Evolutionary conservation across 2,797 vertebrate species (phyloP).

Genomic region (Vipera ursinii): DNA sequence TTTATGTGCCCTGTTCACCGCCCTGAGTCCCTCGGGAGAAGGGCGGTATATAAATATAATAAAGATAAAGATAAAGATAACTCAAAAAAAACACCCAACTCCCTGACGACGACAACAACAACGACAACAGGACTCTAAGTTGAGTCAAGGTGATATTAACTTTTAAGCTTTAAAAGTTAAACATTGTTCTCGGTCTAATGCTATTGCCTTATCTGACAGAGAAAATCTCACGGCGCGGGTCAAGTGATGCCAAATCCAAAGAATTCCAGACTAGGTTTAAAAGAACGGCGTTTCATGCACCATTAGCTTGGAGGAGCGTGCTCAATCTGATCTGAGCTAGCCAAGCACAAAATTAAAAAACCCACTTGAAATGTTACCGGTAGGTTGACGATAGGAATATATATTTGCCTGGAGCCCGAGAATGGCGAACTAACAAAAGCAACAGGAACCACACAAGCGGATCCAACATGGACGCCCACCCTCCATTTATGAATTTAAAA

Average conservation of each 20-base stretch:
- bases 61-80: too few relatives aligned
- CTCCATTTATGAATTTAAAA: neutral
- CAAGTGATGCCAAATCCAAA: neutral
- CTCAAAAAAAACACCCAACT: neutral
- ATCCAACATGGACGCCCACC: too few relatives aligned
- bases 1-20: too few relatives aligned
- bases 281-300: neutral
- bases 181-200: neutral
- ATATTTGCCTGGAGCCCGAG: neutral
- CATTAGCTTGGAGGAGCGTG: neutral
- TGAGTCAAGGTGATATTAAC: neutral
- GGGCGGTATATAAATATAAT: too few relatives aligned
- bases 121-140: neutral
- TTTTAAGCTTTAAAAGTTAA: neutral
- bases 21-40: too few relatives aligned
- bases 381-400: neutral
- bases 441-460: neutral
- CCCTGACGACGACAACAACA: too few relatives aligned
- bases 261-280: neutral
- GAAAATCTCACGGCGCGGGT: neutral
- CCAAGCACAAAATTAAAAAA: constrained; percentile 7
- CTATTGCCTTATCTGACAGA: neutral
- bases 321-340: neutral
- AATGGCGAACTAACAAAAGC: neutral
- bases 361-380: constrained; percentile 24